Evolutionary conservation across 2,797 vertebrate genomes (phyloP).

Genomic region (Mareca strepera): DNA sequence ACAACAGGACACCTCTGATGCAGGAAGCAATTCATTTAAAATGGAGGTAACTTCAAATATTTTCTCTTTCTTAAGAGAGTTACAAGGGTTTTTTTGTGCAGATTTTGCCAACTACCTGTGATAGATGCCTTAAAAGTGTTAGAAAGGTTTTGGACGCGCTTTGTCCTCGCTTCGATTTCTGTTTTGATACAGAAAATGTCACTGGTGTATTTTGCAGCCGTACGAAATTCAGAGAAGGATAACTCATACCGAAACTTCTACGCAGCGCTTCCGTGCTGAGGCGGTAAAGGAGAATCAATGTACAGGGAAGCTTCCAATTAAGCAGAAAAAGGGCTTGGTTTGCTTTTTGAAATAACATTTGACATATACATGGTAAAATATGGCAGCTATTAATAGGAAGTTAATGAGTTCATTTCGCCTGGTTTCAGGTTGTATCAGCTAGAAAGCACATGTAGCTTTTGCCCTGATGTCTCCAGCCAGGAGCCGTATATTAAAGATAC

Average conservation of each 20-base stretch:
- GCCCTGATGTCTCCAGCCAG: not conserved
- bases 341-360: conserved; percentile 31
- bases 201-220: conserved; percentile 10
- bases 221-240: conserved; percentile 26
- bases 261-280: conserved; percentile 24
- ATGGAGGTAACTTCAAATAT: not conserved
- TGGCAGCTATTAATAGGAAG: not conserved
- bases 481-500: not conserved
- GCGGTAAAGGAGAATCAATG: not conserved
- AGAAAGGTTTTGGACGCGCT: not conserved
- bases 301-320: conserved; percentile 56
- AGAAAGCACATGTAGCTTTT: fast-evolving
- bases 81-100: not conserved
- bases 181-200: conserved; percentile 26
- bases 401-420: not conserved
- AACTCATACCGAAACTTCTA: conserved; percentile 64
- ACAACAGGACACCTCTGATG: not conserved
- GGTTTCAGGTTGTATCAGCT: conserved; percentile 24
- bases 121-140: not conserved
- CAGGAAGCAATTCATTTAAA: not conserved
- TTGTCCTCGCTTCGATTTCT: not conserved
- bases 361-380: not conserved
- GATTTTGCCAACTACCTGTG: not conserved
- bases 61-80: not conserved
- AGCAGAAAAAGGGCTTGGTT: conserved; percentile 41